Evolutionary conservation across 2,797 vertebrate species (phyloP), one percentile per base, ranked within the genome.

Genomic region (Rhynchonycteris naso): DNA sequence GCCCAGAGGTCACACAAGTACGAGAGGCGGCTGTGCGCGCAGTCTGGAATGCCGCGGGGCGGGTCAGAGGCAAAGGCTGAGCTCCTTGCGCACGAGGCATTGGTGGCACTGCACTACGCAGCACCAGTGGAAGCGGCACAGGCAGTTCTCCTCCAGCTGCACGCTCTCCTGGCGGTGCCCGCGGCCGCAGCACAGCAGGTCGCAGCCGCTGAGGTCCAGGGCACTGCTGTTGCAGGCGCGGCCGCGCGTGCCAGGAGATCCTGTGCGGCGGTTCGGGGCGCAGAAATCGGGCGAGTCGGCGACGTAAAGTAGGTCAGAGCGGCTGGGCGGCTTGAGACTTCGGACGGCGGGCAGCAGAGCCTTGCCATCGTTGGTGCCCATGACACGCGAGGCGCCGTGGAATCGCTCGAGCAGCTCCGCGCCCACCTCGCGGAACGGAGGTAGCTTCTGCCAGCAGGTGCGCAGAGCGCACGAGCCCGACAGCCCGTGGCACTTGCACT

Each of bases 391-490:
- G 19, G 99, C 99, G 0, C 99, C 99, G 0, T 99, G 99, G 98
- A 99, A 99, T 90, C 99, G 99, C 97, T 99, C 99, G 2, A 99
- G 98, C 74, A 99, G 98, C 30, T 99, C 99, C 96, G 99, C 99
- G 2, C 99, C 99, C 83, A 99, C 99, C 97, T 99, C 99, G 0
- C 99, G 99, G 98, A 99, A 99, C 94, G 99, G 99, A 22, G 99
- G 99, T 99, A 99, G 99, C 98, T 99, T 99, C 97, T 99, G 99
- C 99, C 99, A 99, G 98, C 99, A 99, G 80, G 99, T 99, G 68
- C 99, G 98, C 96, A 99, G 97, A 1, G 99, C 99, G 98, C 99
- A 99, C 14, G 99, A 99, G 75, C 99, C 99, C 0, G 99, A 99
- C 93, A 99, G 98, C 2, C 99, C 99, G 0, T 99, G 99, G 97